Conservation (phyloP, 2,113 vertebrate genomes). For the Scortum barcoo region DNA sequence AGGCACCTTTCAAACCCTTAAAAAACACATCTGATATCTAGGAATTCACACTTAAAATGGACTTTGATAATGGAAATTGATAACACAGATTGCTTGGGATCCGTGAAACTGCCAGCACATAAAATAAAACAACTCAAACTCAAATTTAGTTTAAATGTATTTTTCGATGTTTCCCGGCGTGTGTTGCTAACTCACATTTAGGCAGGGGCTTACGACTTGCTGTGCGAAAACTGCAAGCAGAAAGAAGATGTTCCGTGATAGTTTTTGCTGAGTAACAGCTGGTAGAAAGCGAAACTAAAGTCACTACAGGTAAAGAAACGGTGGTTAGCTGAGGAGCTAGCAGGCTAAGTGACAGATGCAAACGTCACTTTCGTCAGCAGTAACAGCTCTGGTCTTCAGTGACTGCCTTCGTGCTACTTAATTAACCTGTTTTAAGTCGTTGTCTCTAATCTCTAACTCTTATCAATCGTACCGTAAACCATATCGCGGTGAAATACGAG, state of each 20-base stretch:
- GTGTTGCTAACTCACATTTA: background rate
- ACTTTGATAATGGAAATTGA: background rate
- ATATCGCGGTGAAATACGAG: background rate
- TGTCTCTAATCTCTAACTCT: background rate
- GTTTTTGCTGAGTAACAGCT: too few relatives aligned
- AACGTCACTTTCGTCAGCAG: background rate
- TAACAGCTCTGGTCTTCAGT: background rate
- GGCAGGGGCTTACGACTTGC: background rate
- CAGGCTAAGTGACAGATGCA: background rate
- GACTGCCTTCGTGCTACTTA: background rate
- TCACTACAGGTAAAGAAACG: too few relatives aligned
- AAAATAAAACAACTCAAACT: background rate
- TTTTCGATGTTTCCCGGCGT: fast-evolving
- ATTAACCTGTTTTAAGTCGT: fast-evolving
- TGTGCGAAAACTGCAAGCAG: background rate
- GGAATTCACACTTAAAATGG: background rate
- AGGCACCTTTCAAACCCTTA: background rate
- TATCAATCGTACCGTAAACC: background rate
- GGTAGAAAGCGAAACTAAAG: too few relatives aligned
- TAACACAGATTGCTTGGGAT: background rate
- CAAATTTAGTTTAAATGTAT: background rate
- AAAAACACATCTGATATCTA: background rate
- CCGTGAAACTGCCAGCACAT: background rate
- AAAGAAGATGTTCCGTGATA: background rate
- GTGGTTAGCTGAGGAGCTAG: background rate